phyloP scores from a whole-genome alignment of 1,140 invertebrate genomes.

The Danaus plexippus region DNA sequence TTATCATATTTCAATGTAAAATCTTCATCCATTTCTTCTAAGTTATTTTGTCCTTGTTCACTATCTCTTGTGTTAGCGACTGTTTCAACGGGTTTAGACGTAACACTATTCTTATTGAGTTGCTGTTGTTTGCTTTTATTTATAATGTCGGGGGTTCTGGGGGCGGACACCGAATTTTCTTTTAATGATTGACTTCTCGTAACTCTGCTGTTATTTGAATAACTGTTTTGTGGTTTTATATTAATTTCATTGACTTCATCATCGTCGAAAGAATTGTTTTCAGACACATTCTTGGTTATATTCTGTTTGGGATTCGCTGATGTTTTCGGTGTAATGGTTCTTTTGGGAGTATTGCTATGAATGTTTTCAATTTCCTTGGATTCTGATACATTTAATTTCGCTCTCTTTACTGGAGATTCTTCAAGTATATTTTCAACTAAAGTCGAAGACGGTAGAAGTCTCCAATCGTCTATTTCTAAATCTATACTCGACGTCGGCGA shows the following conservation, averaged over 20 bases:
- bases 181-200: conserved; percentile 15
- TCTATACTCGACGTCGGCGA: conserved; percentile 47
- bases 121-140: conserved; percentile 7
- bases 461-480: conserved; percentile 57
- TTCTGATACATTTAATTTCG: conserved; percentile 35
- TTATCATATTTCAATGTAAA: conserved; percentile 29
- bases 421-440: conserved; percentile 52
- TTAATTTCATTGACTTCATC: conserved; percentile 13
- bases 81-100: background rate
- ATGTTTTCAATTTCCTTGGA: conserved; percentile 21
- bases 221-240: conserved; percentile 6
- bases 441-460: conserved; percentile 52
- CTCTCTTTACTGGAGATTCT: conserved; percentile 33
- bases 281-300: conserved; percentile 22
- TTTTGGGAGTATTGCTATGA: conserved; percentile 12
- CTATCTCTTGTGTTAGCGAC: background rate
- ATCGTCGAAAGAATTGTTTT: conserved; percentile 5
- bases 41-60: conserved; percentile 10
- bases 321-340: conserved; percentile 26
- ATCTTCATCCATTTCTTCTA: conserved; percentile 23
- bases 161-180: conserved; percentile 6
- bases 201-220: background rate
- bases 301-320: conserved; percentile 17
- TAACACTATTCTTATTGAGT: conserved; percentile 1
- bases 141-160: background rate